Percentiles rank a stretch among this genome's conserved stretches.
phyloP scores from a whole-genome alignment of 2,888 invertebrate genomes.

The Conistra vaccinii region DNA sequence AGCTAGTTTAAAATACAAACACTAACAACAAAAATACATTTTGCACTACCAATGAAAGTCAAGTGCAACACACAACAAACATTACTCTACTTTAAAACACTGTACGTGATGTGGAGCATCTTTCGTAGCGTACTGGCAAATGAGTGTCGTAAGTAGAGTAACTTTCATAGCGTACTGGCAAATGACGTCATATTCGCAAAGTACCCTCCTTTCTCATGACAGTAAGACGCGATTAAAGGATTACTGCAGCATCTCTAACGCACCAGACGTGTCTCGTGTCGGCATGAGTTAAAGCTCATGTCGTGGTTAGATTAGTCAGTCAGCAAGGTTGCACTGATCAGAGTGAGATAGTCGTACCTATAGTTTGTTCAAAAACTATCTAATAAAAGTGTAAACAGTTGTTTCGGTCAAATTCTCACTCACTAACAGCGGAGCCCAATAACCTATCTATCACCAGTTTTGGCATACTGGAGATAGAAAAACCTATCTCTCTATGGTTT shows the following conservation, averaged over 20 bases:
- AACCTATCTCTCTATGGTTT: too few relatives aligned
- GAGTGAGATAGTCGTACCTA: not conserved
- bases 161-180: constrained; percentile 16
- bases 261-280: constrained; percentile 3
- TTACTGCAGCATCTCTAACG: constrained; percentile 14
- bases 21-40: too few relatives aligned
- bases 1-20: not conserved
- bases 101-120: constrained; percentile 34
- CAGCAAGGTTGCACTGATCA: not conserved
- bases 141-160: constrained; percentile 9
- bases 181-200: constrained; percentile 19
- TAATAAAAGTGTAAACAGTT: not conserved
- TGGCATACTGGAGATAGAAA: too few relatives aligned
- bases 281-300: not conserved
- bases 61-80: constrained; percentile 5
- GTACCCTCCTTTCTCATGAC: not conserved
- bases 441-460: too few relatives aligned
- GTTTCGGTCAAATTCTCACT: too few relatives aligned
- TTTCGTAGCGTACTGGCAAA: not conserved
- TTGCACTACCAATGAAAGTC: not conserved
- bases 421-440: too few relatives aligned
- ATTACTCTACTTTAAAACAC: constrained; percentile 13
- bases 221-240: constrained; percentile 16
- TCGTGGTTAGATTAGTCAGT: not conserved
- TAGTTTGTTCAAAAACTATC: not conserved